Evolutionary conservation across 2,113 vertebrate genomes (phyloP).

Genomic region (Oceanites oceanicus): DNA sequence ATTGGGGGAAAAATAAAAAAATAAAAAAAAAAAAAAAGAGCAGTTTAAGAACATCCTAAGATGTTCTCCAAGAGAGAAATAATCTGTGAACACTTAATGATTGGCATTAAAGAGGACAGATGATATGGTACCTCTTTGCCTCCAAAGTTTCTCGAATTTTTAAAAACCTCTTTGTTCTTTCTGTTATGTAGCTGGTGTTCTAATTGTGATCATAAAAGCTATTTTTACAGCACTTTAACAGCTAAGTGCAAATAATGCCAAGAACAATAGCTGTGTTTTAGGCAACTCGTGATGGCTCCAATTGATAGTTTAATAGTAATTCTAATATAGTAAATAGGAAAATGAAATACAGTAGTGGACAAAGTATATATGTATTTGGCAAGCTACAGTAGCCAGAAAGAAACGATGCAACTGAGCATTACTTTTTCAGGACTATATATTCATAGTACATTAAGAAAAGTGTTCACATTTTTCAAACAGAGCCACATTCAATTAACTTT

Average conservation of each 20-base stretch:
- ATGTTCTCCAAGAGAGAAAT: neutral
- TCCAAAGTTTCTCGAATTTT: neutral
- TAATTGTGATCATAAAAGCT: neutral
- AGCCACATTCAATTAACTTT: neutral
- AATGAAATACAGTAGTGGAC: neutral
- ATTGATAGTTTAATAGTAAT: conserved; percentile 32
- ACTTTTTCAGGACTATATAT: neutral
- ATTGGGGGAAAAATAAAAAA: fast-evolving
- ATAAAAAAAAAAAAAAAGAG: too few species aligned
- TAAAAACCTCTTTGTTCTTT: neutral
- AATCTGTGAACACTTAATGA: neutral
- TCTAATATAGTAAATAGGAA: neutral
- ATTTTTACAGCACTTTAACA: neutral
- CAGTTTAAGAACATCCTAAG: neutral
- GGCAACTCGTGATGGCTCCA: neutral
- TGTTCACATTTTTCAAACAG: neutral
- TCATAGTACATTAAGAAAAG: neutral
- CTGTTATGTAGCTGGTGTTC: neutral
- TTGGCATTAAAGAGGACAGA: neutral
- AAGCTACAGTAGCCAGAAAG: neutral
- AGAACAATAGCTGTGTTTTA: neutral
- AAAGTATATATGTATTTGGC: neutral
- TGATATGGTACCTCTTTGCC: neutral
- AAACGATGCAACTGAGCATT: neutral
- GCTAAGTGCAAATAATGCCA: neutral